These are phyloP conservation scores for Austrolebias charrua DNA, from an alignment of 2,797 vertebrate species.

Conservation along the genomic window DNA sequence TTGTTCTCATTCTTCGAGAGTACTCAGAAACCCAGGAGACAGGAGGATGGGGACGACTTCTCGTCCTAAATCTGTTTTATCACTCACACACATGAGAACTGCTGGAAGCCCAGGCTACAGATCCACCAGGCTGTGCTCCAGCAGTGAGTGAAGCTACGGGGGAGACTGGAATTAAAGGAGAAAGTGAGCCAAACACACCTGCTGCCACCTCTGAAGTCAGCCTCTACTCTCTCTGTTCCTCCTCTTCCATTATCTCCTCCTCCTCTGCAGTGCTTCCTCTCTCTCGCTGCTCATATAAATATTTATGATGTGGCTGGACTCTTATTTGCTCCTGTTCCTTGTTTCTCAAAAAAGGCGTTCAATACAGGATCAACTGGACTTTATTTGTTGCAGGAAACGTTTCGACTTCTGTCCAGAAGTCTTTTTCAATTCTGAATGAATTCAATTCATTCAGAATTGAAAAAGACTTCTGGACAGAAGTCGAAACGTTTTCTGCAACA, in stretches of 20 bases:
- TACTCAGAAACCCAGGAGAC: constrained; percentile 23
- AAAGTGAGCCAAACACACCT: constrained; percentile 59
- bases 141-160: constrained; percentile 50
- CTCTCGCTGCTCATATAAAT: constrained; percentile 66
- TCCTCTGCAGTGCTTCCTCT: constrained; percentile 40
- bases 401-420: too few relatives aligned
- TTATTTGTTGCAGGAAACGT: too few relatives aligned
- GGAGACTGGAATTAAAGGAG: constrained; percentile 60
- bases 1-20: constrained; percentile 18
- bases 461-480: too few relatives aligned
- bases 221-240: constrained; percentile 31
- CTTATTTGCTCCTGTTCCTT: constrained; percentile 32
- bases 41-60: constrained; percentile 33
- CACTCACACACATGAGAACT: constrained; percentile 29
- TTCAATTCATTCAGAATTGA: too few relatives aligned
- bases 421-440: too few relatives aligned
- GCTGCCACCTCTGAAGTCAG: constrained; percentile 61
- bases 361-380: too few relatives aligned
- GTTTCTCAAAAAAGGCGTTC: too few relatives aligned
- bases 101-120: constrained; percentile 56
- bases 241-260: constrained; percentile 34
- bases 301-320: constrained; percentile 72
- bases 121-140: constrained; percentile 55
- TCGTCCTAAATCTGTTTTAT: constrained; percentile 33
- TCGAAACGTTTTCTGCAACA: too few relatives aligned